Evolutionary conservation across 2,888 invertebrate species (phyloP), one percentile per base, ranked within the genome.

Genomic region (Ophion costatus): DNA sequence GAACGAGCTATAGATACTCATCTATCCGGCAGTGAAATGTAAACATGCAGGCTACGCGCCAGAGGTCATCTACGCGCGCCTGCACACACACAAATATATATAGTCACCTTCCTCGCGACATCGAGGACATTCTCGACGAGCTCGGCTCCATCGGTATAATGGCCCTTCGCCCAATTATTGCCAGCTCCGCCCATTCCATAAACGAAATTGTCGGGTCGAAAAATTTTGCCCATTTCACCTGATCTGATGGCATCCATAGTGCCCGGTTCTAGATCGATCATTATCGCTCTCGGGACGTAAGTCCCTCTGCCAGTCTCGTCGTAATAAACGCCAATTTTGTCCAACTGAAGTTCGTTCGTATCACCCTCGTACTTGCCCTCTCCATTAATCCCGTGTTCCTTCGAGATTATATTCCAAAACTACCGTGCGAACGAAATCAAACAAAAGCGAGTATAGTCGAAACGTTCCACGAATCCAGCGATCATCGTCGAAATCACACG

Each of bases 201-300:
- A n/a, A 80, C 45, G 17, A 80, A 80, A 80, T 80, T 80, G 24
- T 80, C 80, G 17, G 80, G 80, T 42, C 80, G 80, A 45, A 80
- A 80, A 51, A 56, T 73, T 64, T 29, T 63, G 24, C 80, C 80
- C 22, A 61, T 80, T 17, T 61, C 51, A 10, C 83, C 83, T 5
- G 83, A 80, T 33, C 63, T 73, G 6, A 80, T 71, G 22, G 83
- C 74, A 38, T 83, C 80, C 79, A 83, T 83, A 1, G 83, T 83
- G 7, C 83, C 83, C 14, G 83, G 83, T 64, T 83, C 83, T 4
- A 83, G 51, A 71, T 83, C 83, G 14, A 83, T 75, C 9, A 83
- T 67, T 0, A 83, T 69, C 20, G 83, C 75, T 1, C 83, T 69
- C 33, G 84, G 84, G 7, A 84, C 84, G 61, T 84, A 84, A 42